phyloP scores from a whole-genome alignment of 2,888 invertebrate genomes.

The Cephus rjabovi region DNA sequence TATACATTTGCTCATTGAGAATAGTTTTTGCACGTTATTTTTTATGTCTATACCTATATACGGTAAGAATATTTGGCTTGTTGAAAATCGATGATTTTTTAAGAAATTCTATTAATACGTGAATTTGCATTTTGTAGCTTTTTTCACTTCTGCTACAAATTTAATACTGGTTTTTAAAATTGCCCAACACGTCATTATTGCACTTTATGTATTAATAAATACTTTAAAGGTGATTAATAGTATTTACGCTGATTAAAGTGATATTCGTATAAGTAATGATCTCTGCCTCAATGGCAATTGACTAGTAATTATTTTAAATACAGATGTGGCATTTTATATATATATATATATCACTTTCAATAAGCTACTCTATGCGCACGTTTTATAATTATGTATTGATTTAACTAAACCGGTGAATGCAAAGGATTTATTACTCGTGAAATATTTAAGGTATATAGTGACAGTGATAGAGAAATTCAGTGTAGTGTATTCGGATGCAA shows the following conservation, averaged over 20 bases:
- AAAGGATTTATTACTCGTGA: neutral
- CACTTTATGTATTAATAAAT: neutral
- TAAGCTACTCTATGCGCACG: neutral
- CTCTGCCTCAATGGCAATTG: neutral
- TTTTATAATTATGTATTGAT: neutral
- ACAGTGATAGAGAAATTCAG: neutral
- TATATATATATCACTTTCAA: neutral
- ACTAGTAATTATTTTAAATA: neutral
- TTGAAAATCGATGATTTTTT: neutral
- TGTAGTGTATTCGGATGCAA: neutral
- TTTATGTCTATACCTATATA: neutral
- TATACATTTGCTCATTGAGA: neutral
- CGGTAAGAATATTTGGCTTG: neutral
- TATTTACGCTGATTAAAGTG: neutral
- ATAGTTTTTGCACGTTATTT: neutral
- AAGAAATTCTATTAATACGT: neutral
- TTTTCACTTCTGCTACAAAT: neutral
- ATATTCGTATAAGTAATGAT: neutral
- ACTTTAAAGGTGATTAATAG: neutral
- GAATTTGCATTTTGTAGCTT: neutral
- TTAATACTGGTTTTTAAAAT: neutral
- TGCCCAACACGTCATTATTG: neutral
- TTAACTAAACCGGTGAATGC: neutral
- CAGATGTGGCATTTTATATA: neutral
- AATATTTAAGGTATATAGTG: neutral